These are phyloP conservation scores for Podabrus alpinus DNA, from an alignment of 2,888 invertebrate species.

Conservation along the genomic window DNA sequence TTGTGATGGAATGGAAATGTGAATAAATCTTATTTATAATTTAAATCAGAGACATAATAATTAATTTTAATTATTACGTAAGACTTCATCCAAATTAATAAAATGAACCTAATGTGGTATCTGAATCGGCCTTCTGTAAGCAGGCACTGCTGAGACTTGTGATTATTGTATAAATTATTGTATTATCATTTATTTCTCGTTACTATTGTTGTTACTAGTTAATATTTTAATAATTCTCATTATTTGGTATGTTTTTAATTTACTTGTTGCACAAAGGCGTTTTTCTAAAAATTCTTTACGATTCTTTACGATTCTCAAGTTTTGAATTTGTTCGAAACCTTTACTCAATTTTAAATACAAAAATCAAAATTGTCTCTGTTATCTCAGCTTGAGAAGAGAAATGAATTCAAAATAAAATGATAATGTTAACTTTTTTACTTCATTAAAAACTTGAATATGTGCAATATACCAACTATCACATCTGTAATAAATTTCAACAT, in stretches of 20 bases:
- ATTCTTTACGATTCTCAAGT: constrained; percentile 3
- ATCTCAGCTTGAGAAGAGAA: constrained; percentile 27
- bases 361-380: constrained; percentile 19
- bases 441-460: constrained; percentile 50
- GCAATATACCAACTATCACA: constrained; percentile 49
- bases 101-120: constrained; percentile 8
- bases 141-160: constrained; percentile 35
- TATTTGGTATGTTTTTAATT: constrained; percentile 26
- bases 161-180: constrained; percentile 47
- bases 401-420: constrained; percentile 40
- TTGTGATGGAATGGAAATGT: not conserved
- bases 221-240: constrained; percentile 42
- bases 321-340: not conserved
- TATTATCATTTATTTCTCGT: constrained; percentile 47
- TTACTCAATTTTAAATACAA: constrained; percentile 18
- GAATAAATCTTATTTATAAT: not conserved
- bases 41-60: not conserved
- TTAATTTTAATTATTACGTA: constrained; percentile 1
- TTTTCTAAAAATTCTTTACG: constrained; percentile 8
- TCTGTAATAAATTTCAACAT: constrained; percentile 43
- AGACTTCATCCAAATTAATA: not conserved
- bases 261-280: constrained; percentile 26
- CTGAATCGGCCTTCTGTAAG: constrained; percentile 14
- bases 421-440: constrained; percentile 37
- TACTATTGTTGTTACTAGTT: constrained; percentile 48